Conservation (phyloP, 2,797 vertebrate genomes). For the Rhinophrynus dorsalis region DNA sequence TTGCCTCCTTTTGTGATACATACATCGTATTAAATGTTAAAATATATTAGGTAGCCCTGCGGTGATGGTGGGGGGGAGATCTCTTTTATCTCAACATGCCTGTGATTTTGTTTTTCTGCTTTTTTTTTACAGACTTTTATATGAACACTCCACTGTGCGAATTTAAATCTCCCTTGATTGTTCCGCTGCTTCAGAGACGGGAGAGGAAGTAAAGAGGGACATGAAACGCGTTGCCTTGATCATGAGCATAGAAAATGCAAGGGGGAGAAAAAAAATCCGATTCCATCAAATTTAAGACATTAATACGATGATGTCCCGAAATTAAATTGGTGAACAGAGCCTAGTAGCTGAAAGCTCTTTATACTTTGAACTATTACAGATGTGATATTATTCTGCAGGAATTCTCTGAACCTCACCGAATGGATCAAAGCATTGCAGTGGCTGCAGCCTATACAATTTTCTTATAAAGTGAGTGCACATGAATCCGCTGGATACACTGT, state of each 20-base stretch:
- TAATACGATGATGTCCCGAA: slow-evolving; percentile 45
- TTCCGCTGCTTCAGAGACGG: slow-evolving; percentile 19
- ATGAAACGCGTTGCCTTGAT: slow-evolving; percentile 32
- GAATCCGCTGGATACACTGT: slow-evolving; percentile 16
- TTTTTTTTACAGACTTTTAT: not conserved
- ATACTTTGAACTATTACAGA: slow-evolving; percentile 43
- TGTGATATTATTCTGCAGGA: slow-evolving; percentile 42
- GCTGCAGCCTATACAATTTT: slow-evolving; percentile 23
- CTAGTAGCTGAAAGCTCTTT: slow-evolving; percentile 42
- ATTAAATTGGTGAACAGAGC: slow-evolving; percentile 42
- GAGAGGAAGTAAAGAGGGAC: not conserved
- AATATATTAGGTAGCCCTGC: slow-evolving; percentile 4
- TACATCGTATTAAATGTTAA: not conserved
- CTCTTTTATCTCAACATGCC: slow-evolving; percentile 32
- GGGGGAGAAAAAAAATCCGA: slow-evolving; percentile 31
- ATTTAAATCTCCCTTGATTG: slow-evolving; percentile 19
- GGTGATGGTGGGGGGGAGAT: not conserved
- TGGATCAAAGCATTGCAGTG: slow-evolving; percentile 37
- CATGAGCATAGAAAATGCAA: slow-evolving; percentile 30
- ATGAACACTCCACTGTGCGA: not conserved
- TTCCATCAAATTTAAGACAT: slow-evolving; percentile 48
- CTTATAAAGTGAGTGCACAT: slow-evolving; percentile 35
- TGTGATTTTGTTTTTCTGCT: slow-evolving; percentile 18
- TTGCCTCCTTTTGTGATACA: not conserved
- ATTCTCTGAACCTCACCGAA: slow-evolving; percentile 39